A percentile compares a stretch with the other conserved stretches of the same genome.
These are phyloP conservation scores for Manacus vitellinus DNA, from an alignment of 2,113 vertebrate species.

Conservation along the genomic window DNA sequence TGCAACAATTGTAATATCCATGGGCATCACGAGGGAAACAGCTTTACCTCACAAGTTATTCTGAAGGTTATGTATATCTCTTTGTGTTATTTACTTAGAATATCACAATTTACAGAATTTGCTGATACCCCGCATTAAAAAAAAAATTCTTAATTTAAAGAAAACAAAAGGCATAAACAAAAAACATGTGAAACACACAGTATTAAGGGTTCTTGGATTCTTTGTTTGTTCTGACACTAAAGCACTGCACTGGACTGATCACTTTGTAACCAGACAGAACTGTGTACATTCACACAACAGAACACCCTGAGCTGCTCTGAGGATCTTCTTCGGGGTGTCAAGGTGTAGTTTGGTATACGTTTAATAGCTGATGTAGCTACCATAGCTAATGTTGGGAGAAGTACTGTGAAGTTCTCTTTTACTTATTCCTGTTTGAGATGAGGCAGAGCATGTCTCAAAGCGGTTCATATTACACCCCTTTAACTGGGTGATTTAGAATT, in stretches of 20 bases:
- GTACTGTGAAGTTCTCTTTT: not conserved
- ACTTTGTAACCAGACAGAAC: not conserved
- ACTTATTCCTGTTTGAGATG: not conserved
- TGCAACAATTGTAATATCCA: not conserved
- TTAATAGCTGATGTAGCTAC: not conserved
- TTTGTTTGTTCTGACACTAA: not conserved
- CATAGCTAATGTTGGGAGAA: not conserved
- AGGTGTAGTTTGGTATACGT: not conserved
- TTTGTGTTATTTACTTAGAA: not conserved
- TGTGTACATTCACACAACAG: fast-evolving
- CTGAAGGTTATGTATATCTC: not conserved
- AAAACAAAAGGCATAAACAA: not conserved
- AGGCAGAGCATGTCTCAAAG: not conserved
- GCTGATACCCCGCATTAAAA: not conserved
- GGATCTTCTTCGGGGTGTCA: not conserved
- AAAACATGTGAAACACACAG: not conserved
- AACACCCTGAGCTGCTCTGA: not conserved
- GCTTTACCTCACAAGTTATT: not conserved
- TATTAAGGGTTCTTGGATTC: not conserved
- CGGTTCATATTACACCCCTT: not conserved
- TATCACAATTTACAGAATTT: not conserved
- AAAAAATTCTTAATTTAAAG: not conserved
- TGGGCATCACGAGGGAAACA: not conserved
- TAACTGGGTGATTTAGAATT: not conserved
- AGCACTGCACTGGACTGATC: not conserved